Evolutionary conservation across 2,888 invertebrate species (phyloP), one percentile per base, ranked within the genome.

Genomic region (Drosophila tanythrix): DNA sequence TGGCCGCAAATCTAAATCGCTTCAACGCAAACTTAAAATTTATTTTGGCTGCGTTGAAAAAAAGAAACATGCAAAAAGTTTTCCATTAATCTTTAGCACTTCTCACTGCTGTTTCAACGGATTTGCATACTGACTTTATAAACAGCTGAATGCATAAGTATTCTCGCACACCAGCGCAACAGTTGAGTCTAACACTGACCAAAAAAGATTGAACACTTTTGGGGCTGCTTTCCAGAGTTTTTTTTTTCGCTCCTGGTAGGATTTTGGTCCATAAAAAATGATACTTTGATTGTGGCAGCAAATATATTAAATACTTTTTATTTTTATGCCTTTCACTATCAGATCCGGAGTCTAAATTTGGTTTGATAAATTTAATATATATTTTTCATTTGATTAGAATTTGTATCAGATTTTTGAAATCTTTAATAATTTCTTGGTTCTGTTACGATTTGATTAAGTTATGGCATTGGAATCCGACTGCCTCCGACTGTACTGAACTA

Each of bases 1-100:
- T 58, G 36, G 31, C 43, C 6, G 61, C 48, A 66, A 65, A 73
- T 67, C 71, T 73, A 68, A 82, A 72, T 77, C 66, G 51, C 58
- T 70, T 77, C 61, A 74, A 57, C 70, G 10, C 38, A 50, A 77
- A 69, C 70, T 73, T 79, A 0, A 67, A 65, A 73, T 68, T 70
- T 66, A 65, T 68, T 65, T 79, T 74, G 63, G 50, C 48, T 38
- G 70, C 36, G 80, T 46, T 60, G 36, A 25, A 18, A 36, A 55
- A 18, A 18, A 29, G 7, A 13, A 25, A 46, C 64, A 60, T 18
- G 6, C 55, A 11, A 55, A 86, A 89, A 89, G 80, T 88, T 88
- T 85, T 74, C 72, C 83, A 86, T 90, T 85, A 88, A 85, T 90
- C 85, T 82, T 89, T 77, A 61, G 80, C 83, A 85, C 72, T 82